Evolutionary conservation across 2,888 invertebrate genomes (phyloP).

Genomic region (Psylliodes chrysocephalus): DNA sequence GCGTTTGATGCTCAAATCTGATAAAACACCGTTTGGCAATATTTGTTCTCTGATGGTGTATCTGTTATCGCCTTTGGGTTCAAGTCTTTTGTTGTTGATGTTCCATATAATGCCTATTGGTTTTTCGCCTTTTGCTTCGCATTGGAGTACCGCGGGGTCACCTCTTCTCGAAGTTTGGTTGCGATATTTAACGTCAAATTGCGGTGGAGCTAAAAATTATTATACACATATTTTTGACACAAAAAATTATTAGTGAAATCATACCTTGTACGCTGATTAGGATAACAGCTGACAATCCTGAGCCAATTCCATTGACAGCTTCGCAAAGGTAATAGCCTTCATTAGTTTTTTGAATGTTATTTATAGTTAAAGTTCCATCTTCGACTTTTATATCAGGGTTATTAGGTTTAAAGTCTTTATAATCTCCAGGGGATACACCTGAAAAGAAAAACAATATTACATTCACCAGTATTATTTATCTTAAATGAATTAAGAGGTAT

Average conservation of each 20-base stretch:
- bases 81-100: slow-evolving; percentile 91
- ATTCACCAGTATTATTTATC: too few species aligned
- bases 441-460: too few species aligned
- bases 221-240: neutral
- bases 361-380: slow-evolving; percentile 91
- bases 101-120: slow-evolving; percentile 95
- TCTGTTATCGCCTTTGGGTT: slow-evolving; percentile 89
- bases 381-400: slow-evolving; percentile 92
- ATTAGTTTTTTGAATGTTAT: slow-evolving; percentile 91
- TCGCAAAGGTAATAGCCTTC: slow-evolving; percentile 96
- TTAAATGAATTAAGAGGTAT: too few species aligned
- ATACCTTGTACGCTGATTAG: slow-evolving; percentile 94
- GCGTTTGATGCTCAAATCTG: slow-evolving; percentile 88
- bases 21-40: slow-evolving; percentile 85
- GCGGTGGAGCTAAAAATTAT: slow-evolving; percentile 80
- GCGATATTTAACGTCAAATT: slow-evolving; percentile 90
- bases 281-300: slow-evolving; percentile 93
- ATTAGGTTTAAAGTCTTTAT: slow-evolving; percentile 90
- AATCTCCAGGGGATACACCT: slow-evolving; percentile 93
- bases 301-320: slow-evolving; percentile 95
- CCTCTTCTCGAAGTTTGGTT: slow-evolving; percentile 92
- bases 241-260: too few species aligned
- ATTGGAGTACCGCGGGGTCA: slow-evolving; percentile 90
- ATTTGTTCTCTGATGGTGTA: slow-evolving; percentile 90
- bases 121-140: slow-evolving; percentile 94